Evolutionary conservation across 1,140 invertebrate species (phyloP), one percentile per base, ranked within the genome.

Genomic region (Bilobella aurantiaca): DNA sequence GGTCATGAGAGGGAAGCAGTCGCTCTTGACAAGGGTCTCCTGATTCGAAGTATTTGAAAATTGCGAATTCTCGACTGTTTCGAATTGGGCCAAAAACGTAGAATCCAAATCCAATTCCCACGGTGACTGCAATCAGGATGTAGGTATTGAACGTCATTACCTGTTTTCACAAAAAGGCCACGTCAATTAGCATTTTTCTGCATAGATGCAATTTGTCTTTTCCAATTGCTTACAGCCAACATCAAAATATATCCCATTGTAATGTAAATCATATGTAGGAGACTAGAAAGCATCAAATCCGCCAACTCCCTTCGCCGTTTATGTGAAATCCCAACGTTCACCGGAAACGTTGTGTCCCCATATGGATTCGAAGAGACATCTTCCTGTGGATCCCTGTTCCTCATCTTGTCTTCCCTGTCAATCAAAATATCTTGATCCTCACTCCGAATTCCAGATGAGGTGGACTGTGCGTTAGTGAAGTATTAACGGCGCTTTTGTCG

Each of bases 81-180:
- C 8, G 8, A 53, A 53, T 12, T 53, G 34, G 28, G 27, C 53
- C 46, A 47, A 67, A 72, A 5, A 69, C 8, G 12, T 69, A 68
- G 63, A 57, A 69, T 14, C 71, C 71, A 37, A 69, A 56, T 3
- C 53, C 68, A 25, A 68, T 34, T n/a, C 71, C 71, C 1, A 65
- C 49, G 3, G 37, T 27, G n/a, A 69, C 56, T 5, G 68, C 46
- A 21, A 69, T 47, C 1, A 72, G 61, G 25, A 72, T 49, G 62
- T 60, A 68, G 1, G 68, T 58, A 59, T 72, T 72, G 16, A 63
- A 72, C 16, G 71, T 66, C 71, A 72, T 69, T 3, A 69, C n/a
- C n/a, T n/a, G n/a, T n/a, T n/a, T n/a, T n/a, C n/a, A n/a, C n/a
- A n/a, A n/a, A n/a, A n/a, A n/a, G n/a, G n/a, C n/a, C n/a, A n/a